Evolutionary conservation across 2,113 vertebrate genomes (phyloP).

Genomic region (Leucosticte australis): DNA sequence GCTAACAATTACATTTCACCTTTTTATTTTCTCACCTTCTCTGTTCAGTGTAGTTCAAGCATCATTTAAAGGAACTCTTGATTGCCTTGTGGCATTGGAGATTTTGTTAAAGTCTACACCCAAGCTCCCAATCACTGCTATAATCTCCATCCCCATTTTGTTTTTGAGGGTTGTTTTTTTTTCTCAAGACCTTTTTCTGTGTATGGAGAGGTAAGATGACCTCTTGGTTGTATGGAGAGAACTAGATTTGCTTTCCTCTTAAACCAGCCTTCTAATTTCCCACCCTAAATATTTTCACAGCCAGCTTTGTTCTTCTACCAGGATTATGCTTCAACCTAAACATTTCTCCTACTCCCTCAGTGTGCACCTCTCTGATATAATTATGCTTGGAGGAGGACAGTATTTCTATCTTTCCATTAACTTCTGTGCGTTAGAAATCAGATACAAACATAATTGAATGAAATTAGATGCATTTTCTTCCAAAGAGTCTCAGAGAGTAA

Average conservation of each 20-base stretch:
- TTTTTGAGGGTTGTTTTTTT: neutral
- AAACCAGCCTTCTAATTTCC: neutral
- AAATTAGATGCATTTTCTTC: neutral
- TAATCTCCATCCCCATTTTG: neutral
- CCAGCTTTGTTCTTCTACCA: neutral
- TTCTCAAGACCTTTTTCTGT: neutral
- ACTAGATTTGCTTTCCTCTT: neutral
- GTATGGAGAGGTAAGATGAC: neutral
- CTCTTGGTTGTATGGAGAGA: neutral
- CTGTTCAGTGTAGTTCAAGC: neutral
- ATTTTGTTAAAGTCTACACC: neutral
- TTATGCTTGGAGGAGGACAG: slow-evolving; percentile 4
- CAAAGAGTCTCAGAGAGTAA: neutral
- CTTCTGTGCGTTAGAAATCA: neutral
- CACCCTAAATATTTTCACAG: neutral
- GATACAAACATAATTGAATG: neutral
- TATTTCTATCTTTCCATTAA: neutral
- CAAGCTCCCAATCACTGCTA: neutral
- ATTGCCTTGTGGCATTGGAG: neutral
- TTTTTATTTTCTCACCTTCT: neutral
- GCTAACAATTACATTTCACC: neutral
- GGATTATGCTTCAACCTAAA: neutral
- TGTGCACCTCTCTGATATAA: neutral
- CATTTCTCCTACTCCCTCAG: neutral
- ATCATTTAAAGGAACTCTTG: neutral